Evolutionary conservation across 2,888 invertebrate species (phyloP), one percentile per base, ranked within the genome.

Genomic region (Sturmia bella): DNA sequence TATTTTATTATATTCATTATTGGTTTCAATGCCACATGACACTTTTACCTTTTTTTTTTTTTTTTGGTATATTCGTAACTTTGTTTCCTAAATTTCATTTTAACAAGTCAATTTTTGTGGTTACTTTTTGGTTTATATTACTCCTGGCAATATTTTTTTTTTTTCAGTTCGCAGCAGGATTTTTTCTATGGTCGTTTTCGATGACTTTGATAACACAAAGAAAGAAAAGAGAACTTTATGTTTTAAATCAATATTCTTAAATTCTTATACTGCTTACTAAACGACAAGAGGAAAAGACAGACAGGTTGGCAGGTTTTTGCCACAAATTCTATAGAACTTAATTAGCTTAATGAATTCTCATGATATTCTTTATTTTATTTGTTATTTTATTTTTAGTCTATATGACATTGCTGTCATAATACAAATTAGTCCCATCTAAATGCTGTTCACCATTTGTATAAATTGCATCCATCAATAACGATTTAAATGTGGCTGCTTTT

Each of bases 1-100:
- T 86, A 88, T 88, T 90, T 90, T 90, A 90, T 90, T 87, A 87
- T 85, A 85, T 83, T 84, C 87, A 88, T 90, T 89, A 90, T 88
- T 87, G 87, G 88, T 85, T 84, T 70, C 61, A 72, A 48, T 73
- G 61, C 64, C 73, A 78, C 61, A 81, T 79, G 70, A 78, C 73
- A 79, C 74, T 82, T 80, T 83, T 76, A 73, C 56, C 73, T 81
- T 80, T 70, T 37, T 56, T 52, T 37, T 50, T 75, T 32, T 32
- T 32, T 1, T 7, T 32, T 32, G n/a, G n/a, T n/a, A n/a, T n/a
- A n/a, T n/a, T n/a, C n/a, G 32, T 32, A 7, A 64, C 39, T 78
- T 74, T 43, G 50, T 76, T 69, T 68, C 61, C 61, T 68, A 66
- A 57, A 69, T 84, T 74, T 68, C 56, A 64, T 81, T 81, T 77